phyloP scores from a whole-genome alignment of 2,113 vertebrate genomes.

The Cyanoliseus patagonus region DNA sequence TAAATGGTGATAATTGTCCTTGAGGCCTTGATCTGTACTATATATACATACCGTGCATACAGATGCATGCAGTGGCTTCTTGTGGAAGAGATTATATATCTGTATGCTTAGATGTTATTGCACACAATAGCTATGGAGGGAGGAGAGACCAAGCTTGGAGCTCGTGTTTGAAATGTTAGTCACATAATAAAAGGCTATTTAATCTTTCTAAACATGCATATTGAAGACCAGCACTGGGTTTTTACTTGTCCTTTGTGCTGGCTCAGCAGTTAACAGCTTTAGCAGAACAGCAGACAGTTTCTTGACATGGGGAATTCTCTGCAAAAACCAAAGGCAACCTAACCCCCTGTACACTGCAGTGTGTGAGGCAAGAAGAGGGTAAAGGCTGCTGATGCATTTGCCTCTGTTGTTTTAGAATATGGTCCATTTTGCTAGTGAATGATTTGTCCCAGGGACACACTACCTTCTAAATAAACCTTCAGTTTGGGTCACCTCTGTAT shows the following conservation, averaged over 20 bases:
- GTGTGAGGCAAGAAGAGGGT: not conserved
- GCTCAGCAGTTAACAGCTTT: not conserved
- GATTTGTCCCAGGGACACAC: not conserved
- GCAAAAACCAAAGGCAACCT: not conserved
- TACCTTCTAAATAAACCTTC: not conserved
- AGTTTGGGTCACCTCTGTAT: not conserved
- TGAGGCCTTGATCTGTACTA: not conserved
- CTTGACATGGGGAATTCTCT: not conserved
- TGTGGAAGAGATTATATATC: not conserved
- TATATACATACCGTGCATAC: not conserved
- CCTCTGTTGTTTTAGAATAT: not conserved
- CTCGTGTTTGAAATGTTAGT: not conserved
- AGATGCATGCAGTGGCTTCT: not conserved
- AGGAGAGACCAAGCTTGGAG: not conserved
- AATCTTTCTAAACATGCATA: not conserved
- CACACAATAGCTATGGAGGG: not conserved
- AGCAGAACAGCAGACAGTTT: not conserved
- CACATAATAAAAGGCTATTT: not conserved
- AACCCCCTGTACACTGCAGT: not conserved
- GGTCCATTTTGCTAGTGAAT: not conserved
- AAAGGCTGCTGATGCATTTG: not conserved
- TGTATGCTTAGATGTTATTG: not conserved
- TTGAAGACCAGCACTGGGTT: not conserved
- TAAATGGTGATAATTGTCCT: not conserved
- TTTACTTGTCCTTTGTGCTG: not conserved